These are phyloP conservation scores for Chrysodeixis includens DNA, from an alignment of 2,888 invertebrate genomes.

Conservation along the genomic window DNA sequence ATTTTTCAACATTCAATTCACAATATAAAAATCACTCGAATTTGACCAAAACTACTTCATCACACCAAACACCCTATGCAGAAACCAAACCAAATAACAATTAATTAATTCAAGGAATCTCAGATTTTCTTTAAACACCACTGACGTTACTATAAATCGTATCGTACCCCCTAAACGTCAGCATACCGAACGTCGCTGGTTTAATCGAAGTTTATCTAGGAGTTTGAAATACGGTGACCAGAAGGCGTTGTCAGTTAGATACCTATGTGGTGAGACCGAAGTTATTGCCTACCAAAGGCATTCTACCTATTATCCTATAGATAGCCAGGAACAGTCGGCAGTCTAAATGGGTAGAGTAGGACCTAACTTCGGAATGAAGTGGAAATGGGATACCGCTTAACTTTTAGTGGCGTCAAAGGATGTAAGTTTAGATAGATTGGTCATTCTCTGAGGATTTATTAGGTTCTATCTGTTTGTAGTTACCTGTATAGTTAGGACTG, in stretches of 20 bases:
- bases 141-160: slow-evolving; percentile 41
- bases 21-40: no score
- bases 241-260: slow-evolving; percentile 53
- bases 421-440: slow-evolving; percentile 11
- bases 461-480: background rate
- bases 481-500: background rate
- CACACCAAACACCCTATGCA: no score
- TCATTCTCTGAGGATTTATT: slow-evolving; percentile 6
- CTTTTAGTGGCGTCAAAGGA: slow-evolving; percentile 21
- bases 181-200: slow-evolving; percentile 39
- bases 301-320: slow-evolving; percentile 28
- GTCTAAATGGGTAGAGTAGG: slow-evolving; percentile 32
- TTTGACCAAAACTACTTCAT: no score
- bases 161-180: slow-evolving; percentile 49
- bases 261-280: slow-evolving; percentile 42
- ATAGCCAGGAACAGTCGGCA: slow-evolving; percentile 19
- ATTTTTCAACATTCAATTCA: no score
- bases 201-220: slow-evolving; percentile 71
- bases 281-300: slow-evolving; percentile 37
- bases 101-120: no score
- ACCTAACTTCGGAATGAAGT: slow-evolving; percentile 7
- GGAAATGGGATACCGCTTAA: slow-evolving; percentile 6
- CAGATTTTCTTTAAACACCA: background rate
- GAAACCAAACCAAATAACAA: no score
- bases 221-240: slow-evolving; percentile 67